Evolutionary conservation across 2,797 vertebrate genomes (phyloP), one percentile per base, ranked within the genome.

Genomic region (Hydrolagus colliei): DNA sequence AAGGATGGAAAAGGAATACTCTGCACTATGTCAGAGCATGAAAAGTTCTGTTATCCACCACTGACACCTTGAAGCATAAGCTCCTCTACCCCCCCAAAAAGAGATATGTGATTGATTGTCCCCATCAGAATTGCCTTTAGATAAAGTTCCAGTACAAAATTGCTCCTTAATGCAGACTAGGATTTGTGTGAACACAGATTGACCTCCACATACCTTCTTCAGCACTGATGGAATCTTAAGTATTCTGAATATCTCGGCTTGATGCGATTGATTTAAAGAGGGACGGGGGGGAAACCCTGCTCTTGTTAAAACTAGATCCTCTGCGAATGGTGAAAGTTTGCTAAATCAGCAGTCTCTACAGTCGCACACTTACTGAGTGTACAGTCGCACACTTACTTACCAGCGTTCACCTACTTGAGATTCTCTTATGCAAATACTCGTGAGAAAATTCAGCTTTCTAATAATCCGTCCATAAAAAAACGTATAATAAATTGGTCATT

Each of bases 201-300:
- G 3, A 71, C 52, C 75, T 9, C 4, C 75, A 61, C 75, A 59
- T 12, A 77, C 75, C 52, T 61, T 32, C 88, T 91, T 88, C 92
- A 88, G 88, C 18, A 3, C 8, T 27, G 79, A 86, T 89, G 92
- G 92, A 91, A 93, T 92, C 90, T 87, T 61, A 93, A 89, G 89
- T 89, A 90, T 93, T 88, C 86, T 88, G 90, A 91, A 88, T 61
- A 91, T 92, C 87, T 86, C 71, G 18, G 88, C 88, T 88, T 87
- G 87, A 61, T 67, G 32, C 71, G 32, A 71, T 84, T 84, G 32
- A 4, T 84, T 84, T 52, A 6, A 52, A 6, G 41, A 3, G 41
- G 41, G 41, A 6, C 3, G 2, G 41, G 41, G 41, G 0, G 6
- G 41, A 52, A 77, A 77, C 9, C 41, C 65, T 22, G 27, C n/a